Evolutionary conservation across 2,888 invertebrate species (phyloP).

Genomic region (Pocota personata): DNA sequence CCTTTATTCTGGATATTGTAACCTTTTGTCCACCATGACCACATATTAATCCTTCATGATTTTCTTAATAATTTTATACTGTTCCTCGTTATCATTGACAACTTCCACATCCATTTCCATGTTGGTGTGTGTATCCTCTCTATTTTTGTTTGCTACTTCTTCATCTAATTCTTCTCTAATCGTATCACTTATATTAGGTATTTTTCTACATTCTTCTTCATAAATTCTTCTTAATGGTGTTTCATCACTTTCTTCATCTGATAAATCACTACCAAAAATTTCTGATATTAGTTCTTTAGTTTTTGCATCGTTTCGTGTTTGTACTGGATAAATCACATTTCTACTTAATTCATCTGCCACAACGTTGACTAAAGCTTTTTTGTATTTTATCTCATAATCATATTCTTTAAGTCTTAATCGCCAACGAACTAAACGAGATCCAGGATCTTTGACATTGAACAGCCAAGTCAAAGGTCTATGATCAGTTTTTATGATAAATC

Average conservation of each 20-base stretch:
- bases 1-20: constrained; percentile 4
- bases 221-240: neutral
- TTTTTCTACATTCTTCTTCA: neutral
- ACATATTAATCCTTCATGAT: neutral
- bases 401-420: too few species aligned
- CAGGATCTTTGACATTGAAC: neutral
- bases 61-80: constrained; percentile 7
- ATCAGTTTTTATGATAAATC: neutral
- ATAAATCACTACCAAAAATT: constrained; percentile 8
- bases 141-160: too few species aligned
- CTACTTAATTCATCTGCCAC: constrained; percentile 22
- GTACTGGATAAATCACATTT: neutral
- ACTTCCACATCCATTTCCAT: neutral
- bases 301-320: neutral
- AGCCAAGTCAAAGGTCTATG: neutral
- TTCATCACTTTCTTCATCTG: neutral
- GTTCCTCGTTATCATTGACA: neutral
- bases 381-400: neutral
- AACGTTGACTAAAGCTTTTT: neutral
- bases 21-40: constrained; percentile 17
- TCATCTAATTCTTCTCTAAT: neutral
- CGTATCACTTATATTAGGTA: neutral
- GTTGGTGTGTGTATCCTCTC: neutral
- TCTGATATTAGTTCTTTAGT: neutral
- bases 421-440: constrained; percentile 10